Evolutionary conservation across 2,888 invertebrate species (phyloP).

Genomic region (Ormyrus nitidulus): DNA sequence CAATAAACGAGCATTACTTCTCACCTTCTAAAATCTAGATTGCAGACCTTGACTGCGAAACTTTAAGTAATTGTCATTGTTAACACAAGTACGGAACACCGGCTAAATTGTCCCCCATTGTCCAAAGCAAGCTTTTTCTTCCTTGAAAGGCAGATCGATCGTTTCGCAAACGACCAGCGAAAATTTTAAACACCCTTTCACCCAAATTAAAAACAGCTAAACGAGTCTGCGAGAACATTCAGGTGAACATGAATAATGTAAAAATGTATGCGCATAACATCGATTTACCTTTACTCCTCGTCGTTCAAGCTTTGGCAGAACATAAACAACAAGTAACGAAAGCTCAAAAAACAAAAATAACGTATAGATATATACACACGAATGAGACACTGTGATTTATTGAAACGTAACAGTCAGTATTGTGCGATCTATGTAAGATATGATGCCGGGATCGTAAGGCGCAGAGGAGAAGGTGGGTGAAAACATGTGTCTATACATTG

Average conservation of each 20-base stretch:
- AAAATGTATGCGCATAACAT: no score
- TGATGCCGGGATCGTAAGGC: constrained; percentile 13
- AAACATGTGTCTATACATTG: background rate
- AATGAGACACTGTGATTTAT: constrained; percentile 9
- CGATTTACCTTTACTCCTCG: no score
- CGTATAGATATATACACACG: background rate
- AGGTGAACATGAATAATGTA: no score
- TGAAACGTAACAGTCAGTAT: constrained; percentile 17
- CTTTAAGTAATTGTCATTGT: constrained; percentile 5
- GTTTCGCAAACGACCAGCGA: no score
- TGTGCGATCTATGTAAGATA: constrained; percentile 21
- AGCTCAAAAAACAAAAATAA: constrained; percentile 13
- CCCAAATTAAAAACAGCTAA: no score
- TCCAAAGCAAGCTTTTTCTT: background rate
- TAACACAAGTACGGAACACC: background rate
- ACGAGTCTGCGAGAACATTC: no score
- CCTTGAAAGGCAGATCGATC: background rate
- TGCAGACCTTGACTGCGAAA: constrained; percentile 7
- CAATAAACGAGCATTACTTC: background rate
- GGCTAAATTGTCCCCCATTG: background rate
- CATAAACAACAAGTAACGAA: constrained; percentile 16
- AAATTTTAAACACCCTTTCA: no score
- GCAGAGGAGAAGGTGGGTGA: background rate
- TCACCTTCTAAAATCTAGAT: background rate
- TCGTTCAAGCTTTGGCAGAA: constrained; percentile 7